These are phyloP conservation scores for Littorina saxatilis DNA, from an alignment of 1,140 invertebrate species.

Conservation along the genomic window DNA sequence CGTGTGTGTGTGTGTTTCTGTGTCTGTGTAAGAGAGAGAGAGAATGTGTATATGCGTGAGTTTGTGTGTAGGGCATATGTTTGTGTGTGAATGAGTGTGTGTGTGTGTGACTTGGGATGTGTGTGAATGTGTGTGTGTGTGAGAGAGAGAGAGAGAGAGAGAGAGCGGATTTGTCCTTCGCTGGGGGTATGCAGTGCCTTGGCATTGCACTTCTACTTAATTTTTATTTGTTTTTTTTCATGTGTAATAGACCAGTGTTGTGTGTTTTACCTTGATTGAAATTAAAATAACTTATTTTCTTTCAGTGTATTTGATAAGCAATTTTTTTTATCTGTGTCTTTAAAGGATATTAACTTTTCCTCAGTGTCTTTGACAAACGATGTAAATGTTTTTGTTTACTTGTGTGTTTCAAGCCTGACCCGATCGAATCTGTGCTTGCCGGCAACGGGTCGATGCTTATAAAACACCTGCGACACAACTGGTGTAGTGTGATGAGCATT, in stretches of 20 bases:
- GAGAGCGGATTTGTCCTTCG: too few relatives aligned
- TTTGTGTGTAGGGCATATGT: too few relatives aligned
- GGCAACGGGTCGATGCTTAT: conserved; percentile 39
- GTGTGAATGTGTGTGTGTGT: conserved; percentile 20
- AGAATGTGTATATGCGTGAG: too few relatives aligned
- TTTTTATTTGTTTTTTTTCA: too few relatives aligned
- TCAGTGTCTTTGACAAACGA: not conserved
- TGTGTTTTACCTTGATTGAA: conserved; percentile 39
- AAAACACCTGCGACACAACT: conserved; percentile 46
- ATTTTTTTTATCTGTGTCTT: not conserved
- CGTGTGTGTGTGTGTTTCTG: too few relatives aligned
- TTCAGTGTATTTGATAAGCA: not conserved
- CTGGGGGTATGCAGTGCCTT: too few relatives aligned
- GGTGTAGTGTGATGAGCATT: conserved; percentile 50
- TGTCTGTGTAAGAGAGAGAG: too few relatives aligned
- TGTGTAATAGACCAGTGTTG: not conserved
- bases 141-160: not conserved
- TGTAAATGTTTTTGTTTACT: not conserved
- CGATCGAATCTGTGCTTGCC: conserved; percentile 39
- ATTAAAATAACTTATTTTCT: not conserved
- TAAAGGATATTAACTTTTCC: conserved; percentile 18
- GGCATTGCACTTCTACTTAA: too few relatives aligned
- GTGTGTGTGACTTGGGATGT: too few relatives aligned
- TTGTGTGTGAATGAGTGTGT: too few relatives aligned
- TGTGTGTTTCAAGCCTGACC: conserved; percentile 46